Percentiles rank a stretch among this genome's conserved stretches.
These are phyloP conservation scores for Tachysurus vachellii DNA, from an alignment of 2,113 vertebrate species.

Conservation along the genomic window DNA sequence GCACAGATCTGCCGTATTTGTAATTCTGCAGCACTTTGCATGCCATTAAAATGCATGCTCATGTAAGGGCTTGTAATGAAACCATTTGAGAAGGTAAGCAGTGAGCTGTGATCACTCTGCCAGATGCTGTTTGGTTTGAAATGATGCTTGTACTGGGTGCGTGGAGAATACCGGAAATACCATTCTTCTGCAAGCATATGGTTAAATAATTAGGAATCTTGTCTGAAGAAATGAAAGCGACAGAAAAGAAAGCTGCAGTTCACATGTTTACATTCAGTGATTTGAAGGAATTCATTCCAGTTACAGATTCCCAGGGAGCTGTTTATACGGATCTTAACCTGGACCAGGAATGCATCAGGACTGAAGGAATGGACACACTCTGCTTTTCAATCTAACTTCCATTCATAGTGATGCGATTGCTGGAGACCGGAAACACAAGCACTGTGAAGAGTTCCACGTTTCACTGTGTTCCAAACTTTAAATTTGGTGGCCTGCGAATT, in stretches of 20 bases:
- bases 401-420: no score
- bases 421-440: no score
- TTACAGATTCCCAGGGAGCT: neutral
- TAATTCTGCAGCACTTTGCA: conserved; percentile 58
- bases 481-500: no score
- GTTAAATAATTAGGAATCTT: conserved; percentile 50
- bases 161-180: conserved; percentile 55
- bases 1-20: conserved; percentile 40
- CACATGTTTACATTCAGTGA: neutral
- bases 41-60: conserved; percentile 64
- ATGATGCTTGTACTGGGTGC: conserved; percentile 64
- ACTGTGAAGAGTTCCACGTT: no score
- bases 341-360: neutral
- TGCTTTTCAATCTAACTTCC: no score
- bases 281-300: neutral
- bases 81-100: conserved; percentile 67
- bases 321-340: neutral
- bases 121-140: conserved; percentile 69
- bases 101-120: conserved; percentile 67
- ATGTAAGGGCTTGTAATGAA: conserved; percentile 69
- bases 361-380: neutral
- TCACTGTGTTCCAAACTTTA: no score
- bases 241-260: conserved; percentile 55
- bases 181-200: conserved; percentile 42
- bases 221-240: conserved; percentile 51